A percentile compares a stretch with the other conserved stretches of the same genome.
These are phyloP conservation scores for Trichoplusia ni DNA, from an alignment of 1,140 invertebrate species.

Conservation along the genomic window DNA sequence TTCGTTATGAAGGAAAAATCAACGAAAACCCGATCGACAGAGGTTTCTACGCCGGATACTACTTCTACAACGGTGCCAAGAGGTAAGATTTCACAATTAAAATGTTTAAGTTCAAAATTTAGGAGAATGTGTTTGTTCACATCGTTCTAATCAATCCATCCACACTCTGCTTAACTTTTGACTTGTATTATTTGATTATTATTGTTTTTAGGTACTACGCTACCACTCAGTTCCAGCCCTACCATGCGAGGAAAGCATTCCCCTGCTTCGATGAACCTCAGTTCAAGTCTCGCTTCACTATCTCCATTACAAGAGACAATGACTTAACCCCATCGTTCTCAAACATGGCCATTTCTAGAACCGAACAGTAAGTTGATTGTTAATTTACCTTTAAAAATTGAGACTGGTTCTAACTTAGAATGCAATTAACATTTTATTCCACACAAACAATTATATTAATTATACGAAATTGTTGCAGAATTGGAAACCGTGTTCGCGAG, in stretches of 20 bases:
- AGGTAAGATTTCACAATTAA: slow-evolving; percentile 40
- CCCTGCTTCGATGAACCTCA: slow-evolving; percentile 95
- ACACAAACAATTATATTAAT: no score
- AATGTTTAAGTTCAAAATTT: background rate
- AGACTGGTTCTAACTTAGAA: no score
- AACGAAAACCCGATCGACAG: slow-evolving; percentile 64
- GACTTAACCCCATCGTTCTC: slow-evolving; percentile 61
- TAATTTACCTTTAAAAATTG: background rate
- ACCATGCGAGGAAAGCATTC: slow-evolving; percentile 90
- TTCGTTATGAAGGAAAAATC: slow-evolving; percentile 58
- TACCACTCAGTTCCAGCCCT: slow-evolving; percentile 91
- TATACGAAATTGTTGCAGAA: slow-evolving; percentile 33
- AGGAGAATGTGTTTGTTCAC: no score
- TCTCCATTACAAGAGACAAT: slow-evolving; percentile 80
- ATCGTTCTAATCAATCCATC: no score
- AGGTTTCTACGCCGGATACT: slow-evolving; percentile 73
- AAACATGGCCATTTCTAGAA: slow-evolving; percentile 67
- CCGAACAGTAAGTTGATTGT: slow-evolving; percentile 47
- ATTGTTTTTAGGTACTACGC: slow-evolving; percentile 82
- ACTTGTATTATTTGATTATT: background rate
- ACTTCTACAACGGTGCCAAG: slow-evolving; percentile 48
- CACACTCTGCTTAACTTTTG: background rate
- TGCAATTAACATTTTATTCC: no score
- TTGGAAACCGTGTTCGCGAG: slow-evolving; percentile 54
- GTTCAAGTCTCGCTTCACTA: slow-evolving; percentile 87